Percentiles rank a stretch among this genome's conserved stretches.
These are phyloP conservation scores for Sapajus apella DNA, from an alignment of 2,113 vertebrate species.

Conservation along the genomic window DNA sequence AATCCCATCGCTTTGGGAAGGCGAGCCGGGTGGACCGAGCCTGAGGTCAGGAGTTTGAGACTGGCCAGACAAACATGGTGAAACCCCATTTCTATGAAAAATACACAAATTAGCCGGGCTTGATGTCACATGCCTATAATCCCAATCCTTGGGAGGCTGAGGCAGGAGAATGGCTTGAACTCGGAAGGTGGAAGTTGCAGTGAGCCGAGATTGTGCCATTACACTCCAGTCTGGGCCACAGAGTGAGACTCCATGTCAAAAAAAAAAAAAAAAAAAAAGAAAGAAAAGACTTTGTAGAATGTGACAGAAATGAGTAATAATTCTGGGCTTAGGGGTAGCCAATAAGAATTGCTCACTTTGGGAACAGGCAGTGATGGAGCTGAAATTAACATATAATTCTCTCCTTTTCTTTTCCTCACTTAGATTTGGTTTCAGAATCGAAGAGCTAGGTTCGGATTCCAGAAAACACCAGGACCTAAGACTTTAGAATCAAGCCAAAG, in stretches of 20 bases:
- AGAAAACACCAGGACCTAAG: not conserved
- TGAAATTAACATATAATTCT: not conserved
- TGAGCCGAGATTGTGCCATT: not conserved
- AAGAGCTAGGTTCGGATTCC: not conserved
- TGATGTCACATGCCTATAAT: no score
- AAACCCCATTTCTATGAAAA: no score
- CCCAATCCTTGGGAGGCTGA: not conserved
- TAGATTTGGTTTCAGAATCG: conserved; percentile 62
- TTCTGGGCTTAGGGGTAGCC: not conserved
- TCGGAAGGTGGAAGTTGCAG: not conserved
- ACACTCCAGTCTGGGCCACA: not conserved
- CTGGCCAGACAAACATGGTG: no score
- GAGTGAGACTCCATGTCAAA: not conserved
- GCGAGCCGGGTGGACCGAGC: no score
- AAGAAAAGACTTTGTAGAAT: not conserved
- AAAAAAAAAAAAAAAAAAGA: not conserved
- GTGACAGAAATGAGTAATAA: not conserved
- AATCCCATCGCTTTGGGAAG: no score
- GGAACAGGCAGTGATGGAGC: not conserved
- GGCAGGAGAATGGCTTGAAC: not conserved
- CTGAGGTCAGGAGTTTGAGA: no score
- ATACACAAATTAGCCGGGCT: no score
- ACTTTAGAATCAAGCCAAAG: not conserved
- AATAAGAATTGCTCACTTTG: not conserved
- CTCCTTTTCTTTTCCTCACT: not conserved